A percentile compares a stretch with the other conserved stretches of the same genome.
These are phyloP conservation scores for Erpornis zantholeuca DNA, from an alignment of 2,113 vertebrate genomes.

Conservation along the genomic window DNA sequence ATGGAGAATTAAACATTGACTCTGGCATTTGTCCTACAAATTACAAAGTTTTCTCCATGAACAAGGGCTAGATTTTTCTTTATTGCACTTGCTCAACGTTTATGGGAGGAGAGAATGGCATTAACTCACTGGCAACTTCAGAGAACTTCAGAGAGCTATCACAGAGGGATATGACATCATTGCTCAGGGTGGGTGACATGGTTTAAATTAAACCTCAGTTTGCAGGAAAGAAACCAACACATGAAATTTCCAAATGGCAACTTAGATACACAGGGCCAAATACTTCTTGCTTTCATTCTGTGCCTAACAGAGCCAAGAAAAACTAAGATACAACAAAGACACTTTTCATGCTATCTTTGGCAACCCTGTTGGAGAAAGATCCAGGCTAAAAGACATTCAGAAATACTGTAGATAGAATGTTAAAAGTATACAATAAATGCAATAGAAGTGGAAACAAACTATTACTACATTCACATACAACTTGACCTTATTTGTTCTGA, in stretches of 20 bases:
- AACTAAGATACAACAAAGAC: constrained; percentile 58
- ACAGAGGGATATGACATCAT: neutral
- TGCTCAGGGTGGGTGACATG: neutral
- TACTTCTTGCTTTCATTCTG: constrained; percentile 11
- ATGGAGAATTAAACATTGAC: neutral
- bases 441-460: neutral
- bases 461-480: neutral
- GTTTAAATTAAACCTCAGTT: constrained; percentile 61
- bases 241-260: constrained; percentile 65
- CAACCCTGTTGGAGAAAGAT: constrained; percentile 11
- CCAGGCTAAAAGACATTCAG: constrained; percentile 7
- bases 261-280: constrained; percentile 12
- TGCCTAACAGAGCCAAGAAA: constrained; percentile 63
- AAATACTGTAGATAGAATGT: neutral
- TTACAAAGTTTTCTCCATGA: neutral
- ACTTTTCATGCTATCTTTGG: constrained; percentile 57
- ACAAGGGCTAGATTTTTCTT: neutral
- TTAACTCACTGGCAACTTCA: neutral
- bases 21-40: neutral
- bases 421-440: neutral
- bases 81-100: neutral
- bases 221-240: constrained; percentile 29
- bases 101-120: neutral
- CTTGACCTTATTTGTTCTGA: neutral
- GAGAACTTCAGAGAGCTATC: neutral